Evolutionary conservation across 53 echinoderm and acorn worm species (phyloP), one percentile per base, ranked within the genome.

Genomic region (Astropecten irregularis): DNA sequence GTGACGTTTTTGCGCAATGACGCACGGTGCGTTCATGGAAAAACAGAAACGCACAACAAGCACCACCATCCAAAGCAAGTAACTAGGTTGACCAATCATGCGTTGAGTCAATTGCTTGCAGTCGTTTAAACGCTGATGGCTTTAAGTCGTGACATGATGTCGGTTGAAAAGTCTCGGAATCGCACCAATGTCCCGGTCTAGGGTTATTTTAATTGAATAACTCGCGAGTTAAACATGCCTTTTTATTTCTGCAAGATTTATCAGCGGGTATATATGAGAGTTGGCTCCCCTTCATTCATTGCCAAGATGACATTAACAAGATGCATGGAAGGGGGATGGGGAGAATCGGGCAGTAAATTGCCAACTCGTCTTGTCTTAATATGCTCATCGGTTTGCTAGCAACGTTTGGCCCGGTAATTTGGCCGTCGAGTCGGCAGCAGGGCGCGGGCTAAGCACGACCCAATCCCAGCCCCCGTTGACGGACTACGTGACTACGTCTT

Each of bases 391-490:
- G 76, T 38, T 57, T 76, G 76, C 56, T 57, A 28, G 1, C 76
- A 76, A 76, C 76, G 76, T 76, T 57, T 58, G 69, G 28, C 56
- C n/a, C 22, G 65, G 76, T 76, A 76, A 76, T 76, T 58, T 40
- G 58, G 58, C 76, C 58, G 56, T 76, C 58, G 36, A 16, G 16
- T 35, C 37, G 76, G 76, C 76, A 76, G 56, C 56, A 27, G 25
- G 2, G 2, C 76, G 39, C 58, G 39, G 38, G 15, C 35, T 13
- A 9, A 8, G 39, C 4, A 16, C 76, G 3, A 15, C 26, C 40
- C 56, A 9, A 10, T 56, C 39, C 58, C 40, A 20, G 39, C 40
- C 55, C 37, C 37, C 27, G 15, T 56, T 27, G 28, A 25, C 11
- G 16, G 10, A 23, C n/a, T 76, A 56, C 76, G 76, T 76, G 76